phyloP scores from a whole-genome alignment of 2,888 invertebrate genomes.

The Hypena proboscidalis region DNA sequence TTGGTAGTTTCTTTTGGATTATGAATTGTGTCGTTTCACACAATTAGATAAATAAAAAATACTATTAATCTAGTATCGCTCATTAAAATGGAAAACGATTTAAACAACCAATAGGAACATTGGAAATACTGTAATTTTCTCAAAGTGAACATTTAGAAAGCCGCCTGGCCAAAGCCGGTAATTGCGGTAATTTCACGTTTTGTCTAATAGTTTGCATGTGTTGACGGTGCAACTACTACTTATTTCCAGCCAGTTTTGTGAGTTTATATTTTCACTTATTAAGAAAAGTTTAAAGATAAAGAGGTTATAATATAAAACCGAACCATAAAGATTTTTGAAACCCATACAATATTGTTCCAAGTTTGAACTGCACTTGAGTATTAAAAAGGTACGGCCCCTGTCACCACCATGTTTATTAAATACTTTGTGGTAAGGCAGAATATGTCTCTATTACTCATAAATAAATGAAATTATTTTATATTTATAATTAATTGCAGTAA shows the following conservation, averaged over 20 bases:
- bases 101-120: slow-evolving; percentile 15
- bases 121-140: slow-evolving; percentile 39
- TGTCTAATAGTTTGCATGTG: slow-evolving; percentile 41
- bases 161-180: slow-evolving; percentile 43
- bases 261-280: slow-evolving; percentile 28
- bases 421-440: too few species aligned
- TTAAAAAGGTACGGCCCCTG: too few species aligned
- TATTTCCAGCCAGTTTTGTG: slow-evolving; percentile 14
- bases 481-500: not conserved
- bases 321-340: too few species aligned
- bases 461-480: slow-evolving; percentile 5
- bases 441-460: slow-evolving; percentile 7
- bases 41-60: not conserved
- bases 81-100: slow-evolving; percentile 39
- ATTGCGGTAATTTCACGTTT: slow-evolving; percentile 42
- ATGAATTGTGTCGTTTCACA: too few species aligned
- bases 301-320: too few species aligned
- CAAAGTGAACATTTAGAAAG: slow-evolving; percentile 46
- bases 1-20: too few species aligned
- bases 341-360: too few species aligned
- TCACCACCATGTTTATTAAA: too few species aligned
- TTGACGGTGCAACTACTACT: slow-evolving; percentile 24
- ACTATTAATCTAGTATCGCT: slow-evolving; percentile 3
- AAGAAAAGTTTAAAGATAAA: not conserved
- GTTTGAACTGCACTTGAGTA: too few species aligned